Percentiles rank a stretch among this genome's conserved stretches.
Evolutionary conservation across 2,113 vertebrate species (phyloP).

Genomic region (Cryptomyrus ogoouensis): DNA sequence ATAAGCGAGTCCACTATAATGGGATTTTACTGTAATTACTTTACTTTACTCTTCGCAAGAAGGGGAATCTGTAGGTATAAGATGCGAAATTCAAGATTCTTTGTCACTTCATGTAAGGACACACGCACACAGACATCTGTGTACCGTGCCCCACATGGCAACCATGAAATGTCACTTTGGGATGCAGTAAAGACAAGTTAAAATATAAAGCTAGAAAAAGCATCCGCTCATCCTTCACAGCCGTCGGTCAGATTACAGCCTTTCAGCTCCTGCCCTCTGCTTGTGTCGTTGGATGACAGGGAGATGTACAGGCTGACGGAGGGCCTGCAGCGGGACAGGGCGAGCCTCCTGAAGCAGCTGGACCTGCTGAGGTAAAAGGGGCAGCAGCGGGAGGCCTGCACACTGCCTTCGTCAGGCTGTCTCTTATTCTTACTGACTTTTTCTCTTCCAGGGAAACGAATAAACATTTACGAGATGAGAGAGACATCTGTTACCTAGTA

Average conservation of each 20-base stretch:
- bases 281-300: constrained; percentile 47
- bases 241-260: neutral
- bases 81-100: neutral
- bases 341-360: constrained; percentile 81
- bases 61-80: neutral
- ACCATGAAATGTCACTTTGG: neutral
- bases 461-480: constrained; percentile 81
- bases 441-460: constrained; percentile 78
- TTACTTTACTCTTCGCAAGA: neutral
- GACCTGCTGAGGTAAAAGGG: constrained; percentile 78
- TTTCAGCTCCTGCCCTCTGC: neutral
- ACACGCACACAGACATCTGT: neutral
- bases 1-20: too few relatives aligned
- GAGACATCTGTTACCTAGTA: constrained; percentile 66
- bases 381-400: neutral
- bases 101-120: neutral
- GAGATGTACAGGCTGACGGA: constrained; percentile 84
- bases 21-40: neutral
- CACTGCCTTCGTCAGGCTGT: neutral
- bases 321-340: constrained; percentile 78
- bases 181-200: neutral
- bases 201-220: neutral
- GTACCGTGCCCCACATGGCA: neutral
- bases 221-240: neutral
- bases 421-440: neutral